phyloP scores from a whole-genome alignment of 2,888 invertebrate species.

The Andrena bicolor region DNA sequence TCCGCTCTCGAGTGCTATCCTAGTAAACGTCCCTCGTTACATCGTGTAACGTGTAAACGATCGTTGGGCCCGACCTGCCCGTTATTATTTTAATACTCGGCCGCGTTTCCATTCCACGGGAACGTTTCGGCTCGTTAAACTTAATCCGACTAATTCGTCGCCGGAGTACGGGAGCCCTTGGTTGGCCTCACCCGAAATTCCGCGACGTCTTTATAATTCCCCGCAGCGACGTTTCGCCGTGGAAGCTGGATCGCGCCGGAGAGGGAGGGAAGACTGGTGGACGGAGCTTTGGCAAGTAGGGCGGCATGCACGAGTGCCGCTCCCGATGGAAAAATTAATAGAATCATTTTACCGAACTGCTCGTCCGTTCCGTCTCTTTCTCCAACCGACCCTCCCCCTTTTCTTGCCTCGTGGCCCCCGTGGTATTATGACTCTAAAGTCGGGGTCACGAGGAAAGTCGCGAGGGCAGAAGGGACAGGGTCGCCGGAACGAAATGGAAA shows the following conservation, averaged over 20 bases:
- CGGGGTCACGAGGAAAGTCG: conserved; percentile 50
- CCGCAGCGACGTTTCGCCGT: conserved; percentile 53
- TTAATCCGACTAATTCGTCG: conserved; percentile 30
- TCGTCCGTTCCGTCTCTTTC: conserved; percentile 50
- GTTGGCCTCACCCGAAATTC: conserved; percentile 49
- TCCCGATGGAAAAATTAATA: conserved; percentile 84
- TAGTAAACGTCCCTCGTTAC: conserved; percentile 34
- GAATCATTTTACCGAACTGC: conserved; percentile 83
- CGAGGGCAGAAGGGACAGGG: conserved; percentile 48
- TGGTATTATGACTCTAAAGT: conserved; percentile 62
- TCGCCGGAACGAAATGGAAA: conserved; percentile 71
- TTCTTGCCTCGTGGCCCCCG: conserved; percentile 18
- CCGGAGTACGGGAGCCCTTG: not conserved
- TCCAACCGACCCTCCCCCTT: conserved; percentile 18
- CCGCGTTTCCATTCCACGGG: not conserved
- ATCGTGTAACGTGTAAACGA: conserved; percentile 37
- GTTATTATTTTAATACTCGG: conserved; percentile 36
- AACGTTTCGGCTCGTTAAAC: conserved; percentile 25
- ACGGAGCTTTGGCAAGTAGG: conserved; percentile 68
- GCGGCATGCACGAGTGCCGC: conserved; percentile 84
- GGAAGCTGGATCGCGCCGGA: conserved; percentile 14
- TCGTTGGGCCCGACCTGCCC: not conserved
- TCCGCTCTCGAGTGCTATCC: conserved; percentile 61
- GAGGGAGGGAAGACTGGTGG: conserved; percentile 16
- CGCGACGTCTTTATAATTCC: conserved; percentile 65